phyloP scores from a whole-genome alignment of 2,797 vertebrate genomes.

The Sternotherus odoratus region DNA sequence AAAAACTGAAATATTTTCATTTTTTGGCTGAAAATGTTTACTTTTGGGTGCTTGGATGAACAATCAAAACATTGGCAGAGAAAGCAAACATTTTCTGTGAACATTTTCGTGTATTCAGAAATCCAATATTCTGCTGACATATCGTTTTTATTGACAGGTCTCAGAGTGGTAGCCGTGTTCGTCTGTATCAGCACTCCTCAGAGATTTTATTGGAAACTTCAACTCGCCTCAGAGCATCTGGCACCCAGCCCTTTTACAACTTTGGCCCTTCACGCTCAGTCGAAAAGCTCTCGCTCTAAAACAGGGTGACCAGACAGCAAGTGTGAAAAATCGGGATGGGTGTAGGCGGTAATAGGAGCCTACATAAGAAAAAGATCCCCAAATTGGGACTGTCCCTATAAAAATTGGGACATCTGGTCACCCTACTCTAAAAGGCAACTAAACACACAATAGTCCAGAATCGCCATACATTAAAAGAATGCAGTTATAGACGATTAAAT shows the following conservation, averaged over 20 bases:
- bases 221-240: fast-evolving
- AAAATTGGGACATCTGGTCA: too few species aligned
- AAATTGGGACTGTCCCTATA: too few species aligned
- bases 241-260: not conserved
- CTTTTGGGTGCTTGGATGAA: not conserved
- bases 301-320: not conserved
- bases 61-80: not conserved
- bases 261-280: not conserved
- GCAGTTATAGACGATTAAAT: not conserved
- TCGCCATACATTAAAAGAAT: not conserved
- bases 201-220: not conserved
- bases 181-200: too few species aligned
- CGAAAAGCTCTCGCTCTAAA: not conserved
- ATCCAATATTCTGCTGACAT: not conserved
- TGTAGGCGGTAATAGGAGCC: too few species aligned
- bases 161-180: too few species aligned
- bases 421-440: not conserved
- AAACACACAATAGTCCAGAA: not conserved
- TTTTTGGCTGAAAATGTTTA: not conserved
- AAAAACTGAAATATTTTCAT: not conserved
- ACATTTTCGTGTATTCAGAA: fast-evolving
- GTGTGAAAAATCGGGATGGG: too few species aligned
- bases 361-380: too few species aligned
- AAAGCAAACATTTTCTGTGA: not conserved
- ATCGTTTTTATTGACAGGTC: not conserved